These are phyloP conservation scores for Caenorhabditis afra DNA, from an alignment of 2,888 invertebrate genomes.

Conservation along the genomic window DNA sequence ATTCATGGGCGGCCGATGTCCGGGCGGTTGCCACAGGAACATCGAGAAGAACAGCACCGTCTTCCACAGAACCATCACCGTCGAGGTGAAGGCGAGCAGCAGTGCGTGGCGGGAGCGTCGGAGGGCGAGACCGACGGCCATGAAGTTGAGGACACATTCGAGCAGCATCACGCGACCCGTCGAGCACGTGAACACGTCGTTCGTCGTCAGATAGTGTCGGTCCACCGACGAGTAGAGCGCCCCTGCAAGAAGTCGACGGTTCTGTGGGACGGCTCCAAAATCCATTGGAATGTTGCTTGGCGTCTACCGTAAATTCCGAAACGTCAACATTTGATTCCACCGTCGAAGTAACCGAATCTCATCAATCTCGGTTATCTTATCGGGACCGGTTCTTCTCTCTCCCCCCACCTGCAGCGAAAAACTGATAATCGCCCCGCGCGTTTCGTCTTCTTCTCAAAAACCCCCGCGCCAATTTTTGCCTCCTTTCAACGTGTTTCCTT, in stretches of 20 bases:
- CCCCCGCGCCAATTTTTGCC: too few species aligned
- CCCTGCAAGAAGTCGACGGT: constrained; percentile 59
- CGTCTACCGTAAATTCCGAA: too few species aligned
- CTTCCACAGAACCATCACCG: constrained; percentile 76
- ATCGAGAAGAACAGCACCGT: constrained; percentile 72
- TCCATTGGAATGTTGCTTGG: too few species aligned
- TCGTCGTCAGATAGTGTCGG: constrained; percentile 69
- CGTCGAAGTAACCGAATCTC: too few species aligned
- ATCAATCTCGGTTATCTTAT: too few species aligned
- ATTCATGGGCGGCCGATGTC: constrained; percentile 38
- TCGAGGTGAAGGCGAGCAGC: constrained; percentile 71
- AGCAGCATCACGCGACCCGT: constrained; percentile 75
- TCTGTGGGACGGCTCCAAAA: too few species aligned
- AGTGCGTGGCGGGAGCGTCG: constrained; percentile 69
- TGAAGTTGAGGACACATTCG: constrained; percentile 72
- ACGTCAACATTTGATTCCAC: too few species aligned
- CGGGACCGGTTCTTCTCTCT: too few species aligned
- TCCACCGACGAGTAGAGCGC: constrained; percentile 75
- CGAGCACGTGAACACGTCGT: constrained; percentile 72
- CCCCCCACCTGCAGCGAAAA: too few species aligned
- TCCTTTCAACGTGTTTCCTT: too few species aligned
- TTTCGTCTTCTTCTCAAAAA: too few species aligned
- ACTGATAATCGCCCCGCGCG: too few species aligned
- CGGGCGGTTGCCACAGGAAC: constrained; percentile 67
- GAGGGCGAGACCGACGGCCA: constrained; percentile 67